Conservation (phyloP, 2,888 invertebrate genomes). For the Rosalia funebris region DNA sequence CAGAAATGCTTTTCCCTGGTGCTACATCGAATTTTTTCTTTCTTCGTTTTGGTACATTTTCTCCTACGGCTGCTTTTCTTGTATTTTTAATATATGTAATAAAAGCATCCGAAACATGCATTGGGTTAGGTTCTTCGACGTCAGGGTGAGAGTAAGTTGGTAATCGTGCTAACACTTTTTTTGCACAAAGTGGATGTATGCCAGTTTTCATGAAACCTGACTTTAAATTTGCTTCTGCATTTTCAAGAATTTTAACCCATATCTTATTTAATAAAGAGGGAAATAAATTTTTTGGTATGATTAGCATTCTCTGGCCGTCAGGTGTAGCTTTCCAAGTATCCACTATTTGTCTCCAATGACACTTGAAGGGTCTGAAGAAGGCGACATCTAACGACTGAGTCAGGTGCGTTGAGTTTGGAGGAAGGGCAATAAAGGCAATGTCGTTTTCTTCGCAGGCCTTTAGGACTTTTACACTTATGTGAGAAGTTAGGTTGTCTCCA, state of each 20-base stretch:
- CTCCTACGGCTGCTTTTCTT: too few species aligned
- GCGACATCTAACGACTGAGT: conserved; percentile 27
- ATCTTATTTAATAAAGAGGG: conserved; percentile 13
- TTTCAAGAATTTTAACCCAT: too few species aligned
- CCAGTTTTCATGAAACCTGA: conserved; percentile 17
- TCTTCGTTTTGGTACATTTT: too few species aligned
- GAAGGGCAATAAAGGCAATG: conserved; percentile 45
- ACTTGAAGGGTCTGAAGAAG: conserved; percentile 26
- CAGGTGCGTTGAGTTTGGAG: conserved; percentile 27
- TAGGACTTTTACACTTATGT: conserved; percentile 22
- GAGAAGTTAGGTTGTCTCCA: conserved; percentile 49
- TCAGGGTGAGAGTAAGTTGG: too few species aligned
- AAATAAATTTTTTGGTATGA: conserved; percentile 27
- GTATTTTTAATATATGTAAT: too few species aligned
- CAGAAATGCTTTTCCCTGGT: conserved; percentile 21
- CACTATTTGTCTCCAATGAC: conserved; percentile 24
- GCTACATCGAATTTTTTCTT: conserved; percentile 18
- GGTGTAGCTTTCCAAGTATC: conserved; percentile 16
- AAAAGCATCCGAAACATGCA: too few species aligned
- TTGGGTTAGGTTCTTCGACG: too few species aligned
- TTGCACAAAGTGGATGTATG: conserved; percentile 19
- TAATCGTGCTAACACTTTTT: conserved; percentile 19
- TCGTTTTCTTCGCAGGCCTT: conserved; percentile 46
- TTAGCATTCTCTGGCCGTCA: too few species aligned
- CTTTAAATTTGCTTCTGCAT: conserved; percentile 16